Percentiles rank a stretch among this genome's conserved stretches.
Evolutionary conservation across 2,797 vertebrate species (phyloP).

Genomic region (Acrocephalus scirpaceus): DNA sequence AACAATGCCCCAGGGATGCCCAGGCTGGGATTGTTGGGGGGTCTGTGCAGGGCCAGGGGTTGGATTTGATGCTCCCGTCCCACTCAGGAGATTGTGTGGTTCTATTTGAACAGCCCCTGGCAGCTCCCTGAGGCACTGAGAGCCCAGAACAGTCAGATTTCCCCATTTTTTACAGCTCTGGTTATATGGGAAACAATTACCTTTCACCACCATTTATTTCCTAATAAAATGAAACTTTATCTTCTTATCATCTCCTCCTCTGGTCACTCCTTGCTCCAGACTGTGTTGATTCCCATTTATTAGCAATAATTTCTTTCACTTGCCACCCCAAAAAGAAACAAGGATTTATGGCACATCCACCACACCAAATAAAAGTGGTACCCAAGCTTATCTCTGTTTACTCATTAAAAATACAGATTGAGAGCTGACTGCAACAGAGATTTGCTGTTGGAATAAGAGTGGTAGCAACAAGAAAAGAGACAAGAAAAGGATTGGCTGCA

Average conservation of each 20-base stretch:
- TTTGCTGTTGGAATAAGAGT: neutral
- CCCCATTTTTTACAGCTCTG: neutral
- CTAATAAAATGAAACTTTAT: neutral
- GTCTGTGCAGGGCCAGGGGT: rapidly evolving
- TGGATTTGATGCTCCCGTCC: neutral
- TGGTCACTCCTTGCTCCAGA: neutral
- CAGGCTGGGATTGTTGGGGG: neutral
- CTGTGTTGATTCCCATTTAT: neutral
- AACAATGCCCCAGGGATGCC: neutral
- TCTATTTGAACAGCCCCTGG: neutral
- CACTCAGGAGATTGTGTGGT: neutral
- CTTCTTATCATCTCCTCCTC: neutral
- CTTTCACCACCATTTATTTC: neutral
- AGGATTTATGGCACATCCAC: neutral
- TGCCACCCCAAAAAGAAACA: neutral
- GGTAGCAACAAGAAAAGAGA: neutral
- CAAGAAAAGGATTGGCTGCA: neutral
- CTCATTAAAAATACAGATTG: neutral
- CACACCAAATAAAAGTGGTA: neutral
- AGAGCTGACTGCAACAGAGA: neutral
- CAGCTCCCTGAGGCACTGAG: neutral
- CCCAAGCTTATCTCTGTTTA: neutral
- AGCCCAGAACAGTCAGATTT: neutral
- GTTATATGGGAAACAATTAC: neutral
- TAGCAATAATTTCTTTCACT: neutral